These are phyloP conservation scores for Pseudanteris insignis DNA, from an alignment of 2,888 invertebrate species.

Conservation along the genomic window DNA sequence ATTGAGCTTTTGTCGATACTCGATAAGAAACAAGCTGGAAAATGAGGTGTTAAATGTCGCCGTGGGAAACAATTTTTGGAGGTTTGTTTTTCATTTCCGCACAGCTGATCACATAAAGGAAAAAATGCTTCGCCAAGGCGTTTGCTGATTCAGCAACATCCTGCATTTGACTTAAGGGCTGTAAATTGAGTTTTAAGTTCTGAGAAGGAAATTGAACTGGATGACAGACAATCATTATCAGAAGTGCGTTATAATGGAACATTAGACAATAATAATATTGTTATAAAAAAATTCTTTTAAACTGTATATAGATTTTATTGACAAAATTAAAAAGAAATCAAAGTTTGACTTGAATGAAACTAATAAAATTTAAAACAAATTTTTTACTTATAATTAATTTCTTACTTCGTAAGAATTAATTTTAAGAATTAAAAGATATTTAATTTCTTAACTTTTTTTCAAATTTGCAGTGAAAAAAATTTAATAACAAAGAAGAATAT, in stretches of 20 bases:
- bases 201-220: slow-evolving; percentile 19
- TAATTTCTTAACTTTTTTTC: no score
- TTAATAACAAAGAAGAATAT: no score
- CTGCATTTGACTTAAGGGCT: slow-evolving; percentile 34
- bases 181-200: slow-evolving; percentile 23
- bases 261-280: no score
- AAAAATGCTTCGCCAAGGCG: slow-evolving; percentile 18
- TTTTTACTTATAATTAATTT: no score
- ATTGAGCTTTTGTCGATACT: slow-evolving; percentile 10
- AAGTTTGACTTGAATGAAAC: no score
- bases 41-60: slow-evolving; percentile 25
- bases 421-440: no score
- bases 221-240: slow-evolving; percentile 15
- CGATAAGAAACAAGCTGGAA: slow-evolving; percentile 16
- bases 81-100: slow-evolving; percentile 30
- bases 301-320: no score
- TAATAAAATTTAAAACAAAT: no score
- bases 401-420: no score
- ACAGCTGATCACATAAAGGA: slow-evolving; percentile 33
- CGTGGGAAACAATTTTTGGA: slow-evolving; percentile 28
- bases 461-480: no score
- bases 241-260: slow-evolving; percentile 5
- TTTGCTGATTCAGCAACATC: slow-evolving; percentile 35
- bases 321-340: no score
- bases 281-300: no score